Base-by-base conservation (phyloP, 37 sponge, comb jelly and placozoan genomes). In the Halichondria panicea region DNA sequence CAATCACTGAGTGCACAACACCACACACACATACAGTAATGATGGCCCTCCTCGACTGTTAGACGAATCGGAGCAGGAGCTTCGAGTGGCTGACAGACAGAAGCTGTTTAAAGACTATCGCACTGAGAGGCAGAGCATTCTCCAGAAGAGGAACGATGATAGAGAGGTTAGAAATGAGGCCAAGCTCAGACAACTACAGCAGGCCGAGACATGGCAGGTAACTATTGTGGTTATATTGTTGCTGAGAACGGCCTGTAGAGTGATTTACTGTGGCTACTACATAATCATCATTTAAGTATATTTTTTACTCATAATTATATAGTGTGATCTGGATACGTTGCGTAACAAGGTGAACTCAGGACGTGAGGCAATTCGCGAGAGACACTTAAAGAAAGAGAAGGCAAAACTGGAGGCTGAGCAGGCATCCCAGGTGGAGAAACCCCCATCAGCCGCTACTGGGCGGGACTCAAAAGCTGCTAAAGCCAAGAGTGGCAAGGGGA, bases 141-240 rank as follows among this genome's bases (percentile, higher is more conserved):
- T 79, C 19, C 41, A 72, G 41, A 15, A 37, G 61, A 78, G 90
- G 41, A 72, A 89, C 25, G 43, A 22, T 37, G 90, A 89, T 54
- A 52, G 75, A 70, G 65, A 74, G 52, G 34, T 37, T 22, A 66
- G 90, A 68, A 83, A 89, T 39, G 35, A 59, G 24, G 48, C 62
- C 22, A 89, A 89, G 41, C 4, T 52, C 0, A 18, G 65, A 27
- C 90, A 89, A 35, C 41, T 89, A 27, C 74, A 74, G 39, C 8
- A 45, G 44, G 90, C 86, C 34, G 81, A 84, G 38, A 28, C 74
- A 68, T 72, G 71, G 81, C 90, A 89, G 86, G 90, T 89, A 70
- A 11, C 31, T 50, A 5, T 38, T 15, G 11, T 24, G 62, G 9
- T 9, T 22, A n/a, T 24, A 27, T 60, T 60, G 62, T 60, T 24